Evolutionary conservation across 1,140 invertebrate genomes (phyloP).

Genomic region (Matsumurasca onukii): DNA sequence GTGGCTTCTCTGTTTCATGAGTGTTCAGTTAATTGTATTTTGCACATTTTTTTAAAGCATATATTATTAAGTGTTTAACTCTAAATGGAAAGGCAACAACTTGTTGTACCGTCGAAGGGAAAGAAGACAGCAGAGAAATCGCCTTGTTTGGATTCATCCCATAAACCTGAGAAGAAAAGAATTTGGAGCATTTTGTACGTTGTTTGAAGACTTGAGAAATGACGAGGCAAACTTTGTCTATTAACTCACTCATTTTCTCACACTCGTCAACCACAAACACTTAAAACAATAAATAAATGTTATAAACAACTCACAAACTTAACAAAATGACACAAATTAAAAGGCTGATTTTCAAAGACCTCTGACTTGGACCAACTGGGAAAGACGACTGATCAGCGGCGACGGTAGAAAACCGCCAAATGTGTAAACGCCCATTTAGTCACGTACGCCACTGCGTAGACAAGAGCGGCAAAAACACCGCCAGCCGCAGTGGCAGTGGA

Average conservation of each 20-base stretch:
- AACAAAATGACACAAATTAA: too few species aligned
- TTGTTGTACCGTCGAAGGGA: background rate
- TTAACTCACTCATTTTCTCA: too few species aligned
- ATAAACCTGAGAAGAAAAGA: constrained; percentile 2
- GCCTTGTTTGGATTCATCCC: background rate
- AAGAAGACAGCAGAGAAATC: constrained; percentile 3
- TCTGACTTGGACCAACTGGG: too few species aligned
- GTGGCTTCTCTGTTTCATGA: constrained; percentile 3
- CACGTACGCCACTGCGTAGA: too few species aligned
- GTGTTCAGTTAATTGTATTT: constrained; percentile 4
- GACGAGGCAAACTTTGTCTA: background rate
- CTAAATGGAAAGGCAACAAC: too few species aligned
- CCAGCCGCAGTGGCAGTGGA: constrained; percentile 17
- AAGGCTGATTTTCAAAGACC: too few species aligned
- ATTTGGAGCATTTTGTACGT: background rate
- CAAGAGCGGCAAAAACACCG: background rate
- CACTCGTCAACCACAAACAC: constrained; percentile 2
- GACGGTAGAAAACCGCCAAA: constrained; percentile 2
- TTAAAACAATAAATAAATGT: too few species aligned
- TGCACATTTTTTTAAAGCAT: background rate
- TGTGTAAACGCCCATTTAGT: background rate
- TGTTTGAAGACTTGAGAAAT: constrained; percentile 5
- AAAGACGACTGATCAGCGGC: too few species aligned
- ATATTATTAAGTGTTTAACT: background rate
- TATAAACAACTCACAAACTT: too few species aligned